Evolutionary conservation across 2,888 invertebrate genomes (phyloP), one percentile per base, ranked within the genome.

Genomic region (Himalopsyche kuldschensis): DNA sequence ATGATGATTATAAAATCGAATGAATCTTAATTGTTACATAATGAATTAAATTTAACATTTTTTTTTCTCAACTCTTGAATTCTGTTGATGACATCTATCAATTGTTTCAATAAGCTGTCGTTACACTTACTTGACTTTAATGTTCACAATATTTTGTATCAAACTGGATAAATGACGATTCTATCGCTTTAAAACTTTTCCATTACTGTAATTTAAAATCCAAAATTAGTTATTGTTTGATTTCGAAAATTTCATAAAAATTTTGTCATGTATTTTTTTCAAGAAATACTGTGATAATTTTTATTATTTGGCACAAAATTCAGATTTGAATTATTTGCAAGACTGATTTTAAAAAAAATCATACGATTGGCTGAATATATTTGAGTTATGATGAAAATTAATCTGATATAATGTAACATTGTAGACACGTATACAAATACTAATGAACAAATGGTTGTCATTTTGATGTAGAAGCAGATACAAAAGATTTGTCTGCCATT

Each of bases 261-360:
- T 15, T 41, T 41, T 30, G 69, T 27, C 69, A 69, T 30, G 69
- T 69, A 69, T 69, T 63, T 63, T 63, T 63, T 27, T 15, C 27
- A 69, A 69, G 27, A 69, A 69, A 69, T 69, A 69, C 69, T 69
- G 69, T 69, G 69, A 69, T 69, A 69, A 30, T 69, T 69, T 69
- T 69, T 27, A 69, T 27, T 27, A 27, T 27, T 69, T 69, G 69
- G 69, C 15, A 69, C 69, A 69, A 24, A 11, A 69, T 69, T 69
- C 69, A 69, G 27, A 27, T 30, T 69, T 69, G 69, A 69, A 69
- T 69, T 69, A 69, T 78, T 78, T 85, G 80, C 82, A 85, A 85
- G 85, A 85, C 85, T 85, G 85, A 85, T 85, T 83, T 85, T 83
- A 55, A 83, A 83, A n/a, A 75, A 82, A 69, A 69, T 69, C 69